Evolutionary conservation across 2,888 invertebrate species (phyloP).

Genomic region (Hyppa rectilinea): DNA sequence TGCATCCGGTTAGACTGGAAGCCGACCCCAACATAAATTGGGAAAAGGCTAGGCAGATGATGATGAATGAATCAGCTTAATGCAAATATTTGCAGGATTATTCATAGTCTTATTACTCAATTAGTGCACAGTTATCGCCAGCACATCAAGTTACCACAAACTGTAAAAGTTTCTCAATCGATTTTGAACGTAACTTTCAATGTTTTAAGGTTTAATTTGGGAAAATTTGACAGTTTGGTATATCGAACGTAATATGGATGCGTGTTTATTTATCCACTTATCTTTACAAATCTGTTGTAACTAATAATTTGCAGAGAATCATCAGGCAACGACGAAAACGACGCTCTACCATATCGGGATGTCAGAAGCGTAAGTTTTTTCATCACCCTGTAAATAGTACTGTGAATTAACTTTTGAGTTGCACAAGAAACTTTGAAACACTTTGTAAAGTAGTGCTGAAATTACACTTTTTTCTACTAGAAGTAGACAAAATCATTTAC

Average conservation of each 20-base stretch:
- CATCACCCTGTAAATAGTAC: constrained; percentile 23
- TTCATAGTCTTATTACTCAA: not conserved
- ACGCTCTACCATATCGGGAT: constrained; percentile 95
- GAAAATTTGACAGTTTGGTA: too few species aligned
- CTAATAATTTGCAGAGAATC: constrained; percentile 92
- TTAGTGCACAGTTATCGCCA: too few species aligned
- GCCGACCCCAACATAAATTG: too few species aligned
- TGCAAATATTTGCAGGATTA: not conserved
- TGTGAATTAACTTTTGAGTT: constrained; percentile 41
- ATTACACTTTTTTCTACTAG: constrained; percentile 50
- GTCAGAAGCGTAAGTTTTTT: constrained; percentile 95
- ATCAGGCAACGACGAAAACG: constrained; percentile 97
- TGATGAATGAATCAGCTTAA: too few species aligned
- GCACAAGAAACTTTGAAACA: constrained; percentile 38
- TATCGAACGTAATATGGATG: too few species aligned
- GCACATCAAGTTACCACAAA: too few species aligned
- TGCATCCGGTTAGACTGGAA: too few species aligned
- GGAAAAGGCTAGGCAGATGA: too few species aligned
- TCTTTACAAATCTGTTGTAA: not conserved
- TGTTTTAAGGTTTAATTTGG: too few species aligned
- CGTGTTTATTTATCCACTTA: not conserved
- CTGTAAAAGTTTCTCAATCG: too few species aligned
- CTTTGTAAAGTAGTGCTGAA: constrained; percentile 56
- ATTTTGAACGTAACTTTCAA: too few species aligned
- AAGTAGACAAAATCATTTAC: constrained; percentile 50